phyloP scores from a whole-genome alignment of 2,113 vertebrate genomes.

The Phylloscopus trochiloides region DNA sequence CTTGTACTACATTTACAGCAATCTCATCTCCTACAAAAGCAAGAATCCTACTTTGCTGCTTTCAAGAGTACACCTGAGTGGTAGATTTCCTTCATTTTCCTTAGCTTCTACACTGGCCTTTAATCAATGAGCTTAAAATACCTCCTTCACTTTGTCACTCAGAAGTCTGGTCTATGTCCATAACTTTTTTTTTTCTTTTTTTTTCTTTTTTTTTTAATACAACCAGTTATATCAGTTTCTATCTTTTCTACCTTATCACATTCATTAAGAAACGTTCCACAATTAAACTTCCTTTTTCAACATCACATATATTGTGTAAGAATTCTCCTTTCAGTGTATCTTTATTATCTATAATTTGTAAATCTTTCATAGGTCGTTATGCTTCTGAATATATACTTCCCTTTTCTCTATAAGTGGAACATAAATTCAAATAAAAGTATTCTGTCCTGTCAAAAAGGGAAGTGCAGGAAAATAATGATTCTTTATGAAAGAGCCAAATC shows the following conservation, averaged over 20 bases:
- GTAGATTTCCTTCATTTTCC: neutral
- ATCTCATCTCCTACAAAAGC: neutral
- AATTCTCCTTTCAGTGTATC: neutral
- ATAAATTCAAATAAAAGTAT: neutral
- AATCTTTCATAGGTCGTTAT: neutral
- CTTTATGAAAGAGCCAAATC: neutral
- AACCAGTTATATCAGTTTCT: neutral
- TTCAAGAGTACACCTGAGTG: neutral
- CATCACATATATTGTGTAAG: neutral
- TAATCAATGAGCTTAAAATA: neutral
- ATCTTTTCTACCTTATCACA: neutral
- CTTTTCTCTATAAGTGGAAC: neutral
- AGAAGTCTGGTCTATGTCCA: neutral
- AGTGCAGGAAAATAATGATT: neutral
- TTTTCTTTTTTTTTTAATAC: neutral
- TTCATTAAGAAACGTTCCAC: neutral
- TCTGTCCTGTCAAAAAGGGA: neutral
- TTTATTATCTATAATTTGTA: neutral
- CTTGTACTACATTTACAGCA: neutral
- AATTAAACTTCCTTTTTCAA: neutral
- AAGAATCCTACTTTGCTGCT: neutral
- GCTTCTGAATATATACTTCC: neutral
- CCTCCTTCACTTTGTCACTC: neutral
- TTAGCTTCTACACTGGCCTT: neutral
- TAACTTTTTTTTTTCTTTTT: neutral